Evolutionary conservation across 2,888 invertebrate species (phyloP), one percentile per base, ranked within the genome.

Genomic region (Aphidius colemani): DNA sequence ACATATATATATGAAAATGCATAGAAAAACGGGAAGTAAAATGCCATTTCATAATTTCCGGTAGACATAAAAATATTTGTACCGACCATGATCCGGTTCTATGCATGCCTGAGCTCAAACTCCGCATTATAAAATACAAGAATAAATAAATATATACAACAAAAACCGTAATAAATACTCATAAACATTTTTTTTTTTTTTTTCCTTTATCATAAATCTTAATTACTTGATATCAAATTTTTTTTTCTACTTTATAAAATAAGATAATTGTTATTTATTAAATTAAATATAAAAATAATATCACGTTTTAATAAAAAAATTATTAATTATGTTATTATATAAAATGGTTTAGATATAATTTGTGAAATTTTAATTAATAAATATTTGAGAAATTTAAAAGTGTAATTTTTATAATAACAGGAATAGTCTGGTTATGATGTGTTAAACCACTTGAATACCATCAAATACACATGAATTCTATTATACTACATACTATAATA

Each of bases 1-100:
- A 30, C 2, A 30, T 30, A 30, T 30, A 30, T 5, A 30, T 30
- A 30, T 30, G 5, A 30, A 30, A 30, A 5, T 30, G 67, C 65
- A 62, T 74, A 75, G 75, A 77, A 74, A 71, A 68, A 67, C 67
- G 72, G 71, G 73, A 75, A 76, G 75, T 77, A 78, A 30, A 64
- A 77, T 71, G 75, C 71, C 72, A 73, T 77, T 78, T 76, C 72
- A 73, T 74, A 74, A 75, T 78, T 77, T 78, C 78, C 78, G 75
- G 71, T 65, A 64, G 69, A 68, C 68, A 69, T 67, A 73, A 71
- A 70, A 70, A 70, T 30, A 30, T 30, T 30, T 30, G 30, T 30
- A 69, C 70, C 53, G 49, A 60, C 67, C 63, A 44, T 64, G 59
- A 64, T 64, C 63, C 63, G 55, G 55, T 64, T 64, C 63, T 61